Percentiles rank a stretch among this genome's conserved stretches.
Evolutionary conservation across 2,888 invertebrate genomes (phyloP).

Genomic region (Clivina fossor): DNA sequence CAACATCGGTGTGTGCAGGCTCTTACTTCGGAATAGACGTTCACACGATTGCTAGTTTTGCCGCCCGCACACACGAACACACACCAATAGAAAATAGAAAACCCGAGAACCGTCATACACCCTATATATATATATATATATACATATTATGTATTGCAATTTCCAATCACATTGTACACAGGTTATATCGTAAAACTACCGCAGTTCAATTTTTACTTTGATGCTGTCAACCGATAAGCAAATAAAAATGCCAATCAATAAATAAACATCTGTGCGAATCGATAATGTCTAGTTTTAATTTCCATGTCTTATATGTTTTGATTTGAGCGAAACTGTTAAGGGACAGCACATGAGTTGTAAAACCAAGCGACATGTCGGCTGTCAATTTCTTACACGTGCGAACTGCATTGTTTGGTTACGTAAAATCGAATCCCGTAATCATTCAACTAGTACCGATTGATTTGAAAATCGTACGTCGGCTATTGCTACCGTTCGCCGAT

Average conservation of each 20-base stretch:
- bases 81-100: no score
- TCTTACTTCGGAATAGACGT: constrained; percentile 40
- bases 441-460: no score
- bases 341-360: constrained; percentile 26
- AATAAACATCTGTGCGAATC: constrained; percentile 13
- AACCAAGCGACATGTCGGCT: constrained; percentile 21
- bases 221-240: background rate
- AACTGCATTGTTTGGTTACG: constrained; percentile 29
- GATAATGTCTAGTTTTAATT: constrained; percentile 2
- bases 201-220: no score
- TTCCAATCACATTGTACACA: no score
- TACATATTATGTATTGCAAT: no score
- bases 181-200: no score
- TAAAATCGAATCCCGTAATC: constrained; percentile 16
- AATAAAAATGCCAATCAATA: constrained; percentile 5
- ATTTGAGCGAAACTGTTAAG: no score
- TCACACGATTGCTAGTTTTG: constrained; percentile 44
- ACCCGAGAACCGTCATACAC: no score
- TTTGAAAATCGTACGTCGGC: no score
- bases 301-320: no score
- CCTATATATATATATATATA: no score
- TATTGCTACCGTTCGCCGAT: no score
- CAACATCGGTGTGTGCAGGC: constrained; percentile 36
- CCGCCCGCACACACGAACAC: background rate
- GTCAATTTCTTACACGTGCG: constrained; percentile 30